Evolutionary conservation across 2,888 invertebrate species (phyloP).

Genomic region (Amphipoea oculea): DNA sequence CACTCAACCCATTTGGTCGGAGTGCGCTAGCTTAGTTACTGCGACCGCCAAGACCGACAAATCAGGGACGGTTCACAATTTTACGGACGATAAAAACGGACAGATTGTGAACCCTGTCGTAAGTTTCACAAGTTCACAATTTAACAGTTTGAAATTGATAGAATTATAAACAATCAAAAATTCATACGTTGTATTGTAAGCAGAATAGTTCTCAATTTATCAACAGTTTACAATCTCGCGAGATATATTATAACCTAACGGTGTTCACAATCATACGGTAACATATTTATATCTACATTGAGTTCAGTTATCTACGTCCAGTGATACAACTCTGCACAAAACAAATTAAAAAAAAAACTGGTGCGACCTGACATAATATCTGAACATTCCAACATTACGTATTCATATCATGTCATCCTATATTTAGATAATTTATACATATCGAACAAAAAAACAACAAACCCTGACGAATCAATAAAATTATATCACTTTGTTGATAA

Average conservation of each 20-base stretch:
- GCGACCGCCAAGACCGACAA: neutral
- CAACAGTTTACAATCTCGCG: neutral
- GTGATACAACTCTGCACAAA: neutral
- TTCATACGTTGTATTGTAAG: neutral
- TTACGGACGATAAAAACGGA: neutral
- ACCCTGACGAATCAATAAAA: constrained; percentile 21
- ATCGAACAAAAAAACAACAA: constrained; percentile 4
- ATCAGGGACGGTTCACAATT: neutral
- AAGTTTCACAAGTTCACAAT: neutral
- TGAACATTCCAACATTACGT: neutral
- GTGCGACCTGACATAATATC: neutral
- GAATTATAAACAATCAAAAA: no score
- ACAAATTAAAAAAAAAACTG: neutral
- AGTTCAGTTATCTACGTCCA: no score
- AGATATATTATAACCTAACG: neutral
- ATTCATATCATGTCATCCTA: constrained; percentile 6
- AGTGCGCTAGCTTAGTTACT: neutral
- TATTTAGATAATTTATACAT: constrained; percentile 5
- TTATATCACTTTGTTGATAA: constrained; percentile 28
- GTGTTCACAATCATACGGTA: no score
- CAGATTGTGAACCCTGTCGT: neutral
- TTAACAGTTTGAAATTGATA: neutral
- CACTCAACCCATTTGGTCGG: neutral
- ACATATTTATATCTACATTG: no score
- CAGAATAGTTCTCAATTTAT: neutral